Evolutionary conservation across 2,113 vertebrate species (phyloP).

Genomic region (Cochlearius cochlearius): DNA sequence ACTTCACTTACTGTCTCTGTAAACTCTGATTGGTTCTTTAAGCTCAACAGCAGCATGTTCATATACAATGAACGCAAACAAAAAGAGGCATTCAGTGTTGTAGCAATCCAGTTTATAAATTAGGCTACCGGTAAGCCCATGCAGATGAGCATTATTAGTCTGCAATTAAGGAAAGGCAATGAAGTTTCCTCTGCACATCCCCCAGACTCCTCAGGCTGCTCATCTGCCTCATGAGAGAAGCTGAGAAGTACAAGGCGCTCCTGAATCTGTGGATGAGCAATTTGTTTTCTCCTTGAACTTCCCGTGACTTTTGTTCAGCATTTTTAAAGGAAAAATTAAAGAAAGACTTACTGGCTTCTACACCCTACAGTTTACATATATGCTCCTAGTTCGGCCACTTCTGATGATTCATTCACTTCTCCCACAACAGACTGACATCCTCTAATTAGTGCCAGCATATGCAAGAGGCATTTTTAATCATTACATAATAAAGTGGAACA

Average conservation of each 20-base stretch:
- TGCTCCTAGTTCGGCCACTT: not conserved
- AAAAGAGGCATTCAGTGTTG: not conserved
- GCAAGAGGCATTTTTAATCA: not conserved
- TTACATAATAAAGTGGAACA: not conserved
- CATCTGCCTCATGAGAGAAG: not conserved
- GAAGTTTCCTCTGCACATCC: not conserved
- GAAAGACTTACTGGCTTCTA: not conserved
- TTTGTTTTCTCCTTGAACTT: not conserved
- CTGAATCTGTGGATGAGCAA: not conserved
- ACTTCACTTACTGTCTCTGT: not conserved
- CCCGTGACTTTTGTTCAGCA: not conserved
- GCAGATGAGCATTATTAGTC: not conserved
- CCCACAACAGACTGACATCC: not conserved
- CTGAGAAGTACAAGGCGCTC: not conserved
- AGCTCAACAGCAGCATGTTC: not conserved
- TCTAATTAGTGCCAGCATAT: not conserved
- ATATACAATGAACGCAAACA: not conserved
- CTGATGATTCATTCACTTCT: not conserved
- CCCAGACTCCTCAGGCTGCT: not conserved
- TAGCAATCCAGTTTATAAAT: not conserved
- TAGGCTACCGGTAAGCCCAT: not conserved
- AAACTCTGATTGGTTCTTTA: not conserved
- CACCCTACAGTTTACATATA: not conserved
- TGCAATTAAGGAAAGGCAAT: not conserved
- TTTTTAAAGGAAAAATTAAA: not conserved